Percentiles rank a stretch among this genome's conserved stretches.
Evolutionary conservation across 2,888 invertebrate genomes (phyloP).

Genomic region (Drosophila bunnanda): DNA sequence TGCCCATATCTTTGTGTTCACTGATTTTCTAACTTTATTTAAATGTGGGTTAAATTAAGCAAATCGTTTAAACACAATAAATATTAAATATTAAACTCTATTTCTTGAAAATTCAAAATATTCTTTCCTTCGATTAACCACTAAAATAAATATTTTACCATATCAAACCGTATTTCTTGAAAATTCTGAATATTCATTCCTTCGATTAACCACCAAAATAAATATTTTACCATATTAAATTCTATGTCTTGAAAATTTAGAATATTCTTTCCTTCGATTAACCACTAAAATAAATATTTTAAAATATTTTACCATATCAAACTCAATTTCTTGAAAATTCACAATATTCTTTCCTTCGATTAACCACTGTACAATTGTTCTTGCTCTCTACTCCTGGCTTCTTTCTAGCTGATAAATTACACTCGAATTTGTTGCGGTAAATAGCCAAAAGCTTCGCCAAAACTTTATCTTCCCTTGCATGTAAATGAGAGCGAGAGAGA

Average conservation of each 20-base stretch:
- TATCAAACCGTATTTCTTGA: too few species aligned
- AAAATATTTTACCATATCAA: too few species aligned
- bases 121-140: background rate
- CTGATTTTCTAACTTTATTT: too few species aligned
- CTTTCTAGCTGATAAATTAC: slow-evolving; percentile 39
- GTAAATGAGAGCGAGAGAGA: slow-evolving; percentile 31
- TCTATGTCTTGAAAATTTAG: too few species aligned
- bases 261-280: too few species aligned
- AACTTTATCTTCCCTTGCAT: slow-evolving; percentile 36
- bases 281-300: background rate
- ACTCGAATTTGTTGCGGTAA: slow-evolving; percentile 47
- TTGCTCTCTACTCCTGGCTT: background rate
- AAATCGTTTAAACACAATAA: background rate
- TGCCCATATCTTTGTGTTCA: accelerated
- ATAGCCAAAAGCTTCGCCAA: slow-evolving; percentile 39
- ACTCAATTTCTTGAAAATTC: background rate
- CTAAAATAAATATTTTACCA: too few species aligned
- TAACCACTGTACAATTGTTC: background rate
- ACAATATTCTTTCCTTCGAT: background rate
- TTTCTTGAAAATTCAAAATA: background rate
- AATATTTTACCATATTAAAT: too few species aligned
- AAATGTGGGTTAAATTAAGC: background rate
- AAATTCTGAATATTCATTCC: too few species aligned
- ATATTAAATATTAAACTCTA: background rate
- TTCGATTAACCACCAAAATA: too few species aligned